Conservation (phyloP, 2,888 invertebrate species). For the Cancer borealis region DNA sequence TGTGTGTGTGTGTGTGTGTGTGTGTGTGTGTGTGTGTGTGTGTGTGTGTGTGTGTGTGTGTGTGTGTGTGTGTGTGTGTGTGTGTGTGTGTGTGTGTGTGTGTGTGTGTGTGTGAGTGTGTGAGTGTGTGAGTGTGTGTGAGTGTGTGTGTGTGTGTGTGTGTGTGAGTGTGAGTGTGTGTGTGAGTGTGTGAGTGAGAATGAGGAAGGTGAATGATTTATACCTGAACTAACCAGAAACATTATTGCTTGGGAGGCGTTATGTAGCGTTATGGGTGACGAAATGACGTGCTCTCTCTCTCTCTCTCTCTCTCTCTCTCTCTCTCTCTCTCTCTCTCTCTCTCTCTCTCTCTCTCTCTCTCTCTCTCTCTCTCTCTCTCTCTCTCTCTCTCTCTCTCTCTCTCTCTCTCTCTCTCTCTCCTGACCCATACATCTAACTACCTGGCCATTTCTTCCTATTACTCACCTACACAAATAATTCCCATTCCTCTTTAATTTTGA, state of each 20-base stretch:
- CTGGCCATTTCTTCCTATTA: not conserved
- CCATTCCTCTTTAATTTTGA: not conserved
- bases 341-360: slow-evolving; percentile 32
- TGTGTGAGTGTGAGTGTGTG: not conserved
- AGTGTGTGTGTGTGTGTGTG: not conserved
- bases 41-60: not conserved
- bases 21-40: not conserved
- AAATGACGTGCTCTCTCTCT: too few relatives aligned
- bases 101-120: not conserved
- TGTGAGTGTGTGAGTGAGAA: not conserved
- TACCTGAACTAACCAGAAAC: not conserved
- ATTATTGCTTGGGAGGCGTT: not conserved
- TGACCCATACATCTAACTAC: too few relatives aligned
- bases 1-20: not conserved
- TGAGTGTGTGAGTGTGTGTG: not conserved
- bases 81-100: not conserved
- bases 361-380: slow-evolving; percentile 31
- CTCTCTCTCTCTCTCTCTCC: not conserved
- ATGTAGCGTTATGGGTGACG: not conserved
- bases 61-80: not conserved
- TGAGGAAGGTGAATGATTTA: too few relatives aligned
- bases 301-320: not conserved
- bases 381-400: slow-evolving; percentile 18
- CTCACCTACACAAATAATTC: not conserved
- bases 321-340: slow-evolving; percentile 11